Conservation (phyloP, 1,140 invertebrate genomes). For the Heliothis subflexa region DNA sequence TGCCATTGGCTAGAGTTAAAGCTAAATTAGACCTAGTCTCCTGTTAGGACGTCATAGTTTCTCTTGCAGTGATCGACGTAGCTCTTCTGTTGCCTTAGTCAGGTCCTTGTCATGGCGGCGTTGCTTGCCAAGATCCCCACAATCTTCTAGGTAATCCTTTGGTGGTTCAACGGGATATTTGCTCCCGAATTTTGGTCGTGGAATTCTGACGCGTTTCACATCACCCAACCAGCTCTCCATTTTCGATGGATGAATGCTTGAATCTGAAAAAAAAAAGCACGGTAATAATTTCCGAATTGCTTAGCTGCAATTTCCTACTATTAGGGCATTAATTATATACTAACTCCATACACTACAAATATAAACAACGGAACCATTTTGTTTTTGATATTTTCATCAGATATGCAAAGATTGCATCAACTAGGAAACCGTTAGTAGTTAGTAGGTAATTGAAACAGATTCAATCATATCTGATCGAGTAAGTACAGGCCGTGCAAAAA, state of each 20-base stretch:
- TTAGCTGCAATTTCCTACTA: no score
- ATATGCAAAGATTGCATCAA: conserved; percentile 25
- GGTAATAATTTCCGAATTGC: no score
- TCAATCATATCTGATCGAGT: conserved; percentile 53
- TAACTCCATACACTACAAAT: background rate
- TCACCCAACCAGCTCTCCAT: conserved; percentile 95
- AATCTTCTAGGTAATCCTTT: conserved; percentile 88
- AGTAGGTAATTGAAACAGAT: conserved; percentile 39
- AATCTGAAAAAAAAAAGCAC: conserved; percentile 4
- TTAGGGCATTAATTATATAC: no score
- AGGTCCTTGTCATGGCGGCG: conserved; percentile 85
- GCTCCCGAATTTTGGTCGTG: conserved; percentile 93
- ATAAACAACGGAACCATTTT: conserved; percentile 3
- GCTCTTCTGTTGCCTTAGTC: conserved; percentile 90
- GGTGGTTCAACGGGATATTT: conserved; percentile 89
- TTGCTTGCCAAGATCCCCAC: conserved; percentile 77
- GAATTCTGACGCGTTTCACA: conserved; percentile 93
- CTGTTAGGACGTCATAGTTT: conserved; percentile 88
- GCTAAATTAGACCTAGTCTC: conserved; percentile 55
- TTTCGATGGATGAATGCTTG: conserved; percentile 45
- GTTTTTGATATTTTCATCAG: background rate
- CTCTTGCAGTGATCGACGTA: conserved; percentile 90
- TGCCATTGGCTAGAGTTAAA: conserved; percentile 55
- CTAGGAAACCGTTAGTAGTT: conserved; percentile 40
- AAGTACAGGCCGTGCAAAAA: conserved; percentile 39